Evolutionary conservation across 1,140 invertebrate genomes (phyloP).

Genomic region (Papilio machaon): DNA sequence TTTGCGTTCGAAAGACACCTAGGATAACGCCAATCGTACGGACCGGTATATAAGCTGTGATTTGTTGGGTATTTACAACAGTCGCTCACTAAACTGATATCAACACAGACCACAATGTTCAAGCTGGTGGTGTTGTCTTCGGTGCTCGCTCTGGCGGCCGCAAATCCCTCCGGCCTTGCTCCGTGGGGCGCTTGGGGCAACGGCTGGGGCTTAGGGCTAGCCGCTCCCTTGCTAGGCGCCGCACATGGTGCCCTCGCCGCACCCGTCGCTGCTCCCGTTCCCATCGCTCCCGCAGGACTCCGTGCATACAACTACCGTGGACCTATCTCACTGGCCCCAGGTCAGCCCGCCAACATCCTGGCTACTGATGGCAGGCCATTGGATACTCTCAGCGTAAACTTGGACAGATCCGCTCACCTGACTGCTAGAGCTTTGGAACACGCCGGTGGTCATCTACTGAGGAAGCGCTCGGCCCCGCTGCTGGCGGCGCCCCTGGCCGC

Average conservation of each 20-base stretch:
- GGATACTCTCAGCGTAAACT: conserved; percentile 76
- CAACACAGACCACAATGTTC: conserved; percentile 82
- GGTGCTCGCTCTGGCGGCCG: conserved; percentile 77
- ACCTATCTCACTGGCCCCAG: conserved; percentile 66
- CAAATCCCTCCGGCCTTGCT: conserved; percentile 56
- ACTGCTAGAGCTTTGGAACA: conserved; percentile 67
- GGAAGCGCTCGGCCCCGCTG: conserved; percentile 65
- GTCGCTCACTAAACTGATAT: conserved; percentile 60
- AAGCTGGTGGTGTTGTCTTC: conserved; percentile 84
- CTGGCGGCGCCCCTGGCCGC: conserved; percentile 46
- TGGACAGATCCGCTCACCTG: conserved; percentile 75
- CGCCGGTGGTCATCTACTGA: conserved; percentile 59
- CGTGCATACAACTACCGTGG: conserved; percentile 69
- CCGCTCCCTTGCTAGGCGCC: conserved; percentile 18
- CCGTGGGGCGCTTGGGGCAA: conserved; percentile 47
- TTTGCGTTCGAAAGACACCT: conserved; percentile 68
- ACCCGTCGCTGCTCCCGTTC: conserved; percentile 46
- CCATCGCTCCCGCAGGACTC: conserved; percentile 48
- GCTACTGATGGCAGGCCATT: conserved; percentile 74
- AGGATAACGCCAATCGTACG: conserved; percentile 57
- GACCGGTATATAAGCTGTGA: conserved; percentile 66
- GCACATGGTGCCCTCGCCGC: conserved; percentile 34
- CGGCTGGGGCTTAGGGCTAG: conserved; percentile 44
- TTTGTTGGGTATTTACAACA: conserved; percentile 55
- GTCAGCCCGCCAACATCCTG: conserved; percentile 74